These are phyloP conservation scores for Stegostoma tigrinum DNA, from an alignment of 2,113 vertebrate genomes.

Conservation along the genomic window DNA sequence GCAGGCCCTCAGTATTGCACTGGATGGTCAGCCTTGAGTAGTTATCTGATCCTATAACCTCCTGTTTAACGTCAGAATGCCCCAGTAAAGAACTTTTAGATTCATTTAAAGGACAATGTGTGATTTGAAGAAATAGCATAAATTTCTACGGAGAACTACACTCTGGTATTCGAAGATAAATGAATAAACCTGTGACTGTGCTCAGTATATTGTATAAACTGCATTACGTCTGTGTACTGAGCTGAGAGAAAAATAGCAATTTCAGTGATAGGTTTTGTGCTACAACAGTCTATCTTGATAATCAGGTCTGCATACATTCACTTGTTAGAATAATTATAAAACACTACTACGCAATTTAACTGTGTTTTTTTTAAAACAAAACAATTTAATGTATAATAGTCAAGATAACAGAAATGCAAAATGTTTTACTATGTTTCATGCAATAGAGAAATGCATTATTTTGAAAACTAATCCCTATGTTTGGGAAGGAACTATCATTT, in stretches of 20 bases:
- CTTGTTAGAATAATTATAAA: neutral
- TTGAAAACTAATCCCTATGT: neutral
- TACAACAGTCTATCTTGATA: neutral
- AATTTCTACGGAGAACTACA: neutral
- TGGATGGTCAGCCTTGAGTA: neutral
- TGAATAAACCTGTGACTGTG: neutral
- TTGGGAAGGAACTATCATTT: neutral
- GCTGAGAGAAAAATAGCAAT: neutral
- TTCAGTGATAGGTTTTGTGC: neutral
- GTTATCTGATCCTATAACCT: neutral
- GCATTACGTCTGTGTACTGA: neutral
- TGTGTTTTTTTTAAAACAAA: neutral
- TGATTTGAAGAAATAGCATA: neutral
- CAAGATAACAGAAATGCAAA: neutral
- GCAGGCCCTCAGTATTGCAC: neutral
- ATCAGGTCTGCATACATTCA: neutral
- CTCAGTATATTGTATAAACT: neutral
- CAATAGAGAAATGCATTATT: neutral
- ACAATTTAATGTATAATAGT: neutral
- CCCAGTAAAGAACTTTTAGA: neutral
- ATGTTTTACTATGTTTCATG: neutral
- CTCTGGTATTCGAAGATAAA: neutral
- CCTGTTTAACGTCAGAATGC: neutral
- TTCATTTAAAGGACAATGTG: neutral
- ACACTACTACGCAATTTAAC: neutral